Base-by-base conservation (phyloP, 2,797 vertebrate species). In the Oryzias dopingdopingensis region DNA sequence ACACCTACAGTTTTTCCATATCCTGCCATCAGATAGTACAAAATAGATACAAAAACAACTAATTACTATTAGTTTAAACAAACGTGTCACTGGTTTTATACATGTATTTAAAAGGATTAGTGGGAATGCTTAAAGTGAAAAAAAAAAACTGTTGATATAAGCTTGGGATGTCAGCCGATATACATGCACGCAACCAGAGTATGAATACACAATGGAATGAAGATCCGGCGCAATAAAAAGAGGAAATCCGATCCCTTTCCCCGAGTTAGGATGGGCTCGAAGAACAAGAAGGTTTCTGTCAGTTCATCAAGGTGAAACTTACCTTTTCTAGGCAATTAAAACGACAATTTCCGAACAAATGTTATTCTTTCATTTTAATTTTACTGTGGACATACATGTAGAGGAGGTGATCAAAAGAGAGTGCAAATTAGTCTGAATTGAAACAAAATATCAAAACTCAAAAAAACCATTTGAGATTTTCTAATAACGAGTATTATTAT, bases 141-240 rank as follows among this genome's bases (percentile, higher is more conserved):
- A 8, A 18, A 23, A 58, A 1, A 51, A 65, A 65, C 32, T 32
- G 0, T 13, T 17, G 0, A n/a, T 52, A 46, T n/a, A 4, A 13
- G 32, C 0, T 14, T 24, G 6, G 14, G 49, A 60, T 48, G 6
- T 6, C 18, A 52, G 29, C 7, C 18, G 29, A 60, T 61, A 50
- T 49, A 1, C 52, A 13, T 45, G 49, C 41, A 22, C 62, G 42
- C 16, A 23, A 22, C 49, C 46, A 23, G 89, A 70, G 89, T 49
- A 89, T 79, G 84, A 56, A 88, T 90, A 89, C 79, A 89, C 75
- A 83, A 76, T 77, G 68, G 65, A 80, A 90, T 59, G 70, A 79
- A 85, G 87, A 82, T 86, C 89, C 84, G 84, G 76, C 64, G 0
- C 42, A 62, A 49, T 63, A 37, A 62, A 74, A 81, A 77, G 70